Evolutionary conservation across 2,888 invertebrate species (phyloP).

Genomic region (Hemistola chrysoprasaria): DNA sequence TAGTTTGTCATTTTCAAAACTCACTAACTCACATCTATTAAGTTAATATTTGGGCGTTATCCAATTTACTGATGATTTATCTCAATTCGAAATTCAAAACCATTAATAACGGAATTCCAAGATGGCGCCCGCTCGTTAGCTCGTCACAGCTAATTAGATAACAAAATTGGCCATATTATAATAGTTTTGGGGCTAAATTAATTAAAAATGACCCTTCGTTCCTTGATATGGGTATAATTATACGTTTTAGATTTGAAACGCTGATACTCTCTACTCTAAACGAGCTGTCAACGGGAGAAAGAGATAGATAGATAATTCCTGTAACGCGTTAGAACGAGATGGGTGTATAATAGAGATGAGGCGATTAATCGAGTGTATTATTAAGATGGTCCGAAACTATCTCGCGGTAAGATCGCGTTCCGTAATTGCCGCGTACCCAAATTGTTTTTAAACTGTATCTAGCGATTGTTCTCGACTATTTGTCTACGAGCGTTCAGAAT

Average conservation of each 20-base stretch:
- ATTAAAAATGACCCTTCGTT: slow-evolving; percentile 74
- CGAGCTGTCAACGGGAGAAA: slow-evolving; percentile 65
- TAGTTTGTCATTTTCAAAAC: slow-evolving; percentile 21
- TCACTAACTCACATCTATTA: slow-evolving; percentile 20
- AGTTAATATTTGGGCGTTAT: slow-evolving; percentile 30
- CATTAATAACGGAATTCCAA: slow-evolving; percentile 61
- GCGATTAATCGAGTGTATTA: slow-evolving; percentile 69
- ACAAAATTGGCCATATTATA: slow-evolving; percentile 78
- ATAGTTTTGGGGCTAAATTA: slow-evolving; percentile 78
- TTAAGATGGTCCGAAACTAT: slow-evolving; percentile 73
- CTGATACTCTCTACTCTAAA: slow-evolving; percentile 68
- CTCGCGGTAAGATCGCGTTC: slow-evolving; percentile 65
- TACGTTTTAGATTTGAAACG: slow-evolving; percentile 72
- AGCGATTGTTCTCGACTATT: slow-evolving; percentile 80
- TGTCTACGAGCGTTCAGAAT: slow-evolving; percentile 69
- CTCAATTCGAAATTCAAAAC: slow-evolving; percentile 54
- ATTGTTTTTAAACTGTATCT: slow-evolving; percentile 74
- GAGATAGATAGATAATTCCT: slow-evolving; percentile 36
- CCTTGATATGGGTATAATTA: slow-evolving; percentile 81
- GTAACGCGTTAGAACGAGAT: slow-evolving; percentile 43
- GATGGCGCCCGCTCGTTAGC: slow-evolving; percentile 72
- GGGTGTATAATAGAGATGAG: slow-evolving; percentile 51
- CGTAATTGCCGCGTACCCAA: slow-evolving; percentile 76
- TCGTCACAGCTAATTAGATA: slow-evolving; percentile 76
- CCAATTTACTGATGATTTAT: slow-evolving; percentile 54